A percentile compares a stretch with the other conserved stretches of the same genome.
Conservation (phyloP, 1,140 invertebrate genomes). For the Listronotus bonariensis region DNA sequence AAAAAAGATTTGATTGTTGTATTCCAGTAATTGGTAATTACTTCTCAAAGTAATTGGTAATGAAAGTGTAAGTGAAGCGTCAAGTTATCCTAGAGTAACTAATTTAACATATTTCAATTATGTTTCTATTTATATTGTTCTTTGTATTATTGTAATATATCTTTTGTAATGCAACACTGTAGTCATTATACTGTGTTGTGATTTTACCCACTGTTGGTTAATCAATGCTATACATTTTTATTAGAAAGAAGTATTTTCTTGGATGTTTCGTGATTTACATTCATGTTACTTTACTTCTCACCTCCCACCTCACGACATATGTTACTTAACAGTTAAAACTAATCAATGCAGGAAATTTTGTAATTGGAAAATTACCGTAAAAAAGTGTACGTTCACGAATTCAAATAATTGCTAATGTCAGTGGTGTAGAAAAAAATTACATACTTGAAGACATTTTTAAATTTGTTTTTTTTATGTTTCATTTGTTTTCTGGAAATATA, state of each 20-base stretch:
- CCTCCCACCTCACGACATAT: neutral
- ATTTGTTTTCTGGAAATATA: too few species aligned
- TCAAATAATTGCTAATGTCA: too few species aligned
- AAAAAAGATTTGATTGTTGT: too few species aligned
- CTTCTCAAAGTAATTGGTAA: neutral
- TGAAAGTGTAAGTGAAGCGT: constrained; percentile 1
- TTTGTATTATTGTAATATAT: neutral
- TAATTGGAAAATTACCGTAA: constrained; percentile 3
- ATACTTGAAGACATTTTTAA: too few species aligned
- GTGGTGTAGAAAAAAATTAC: too few species aligned
- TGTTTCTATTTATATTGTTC: neutral
- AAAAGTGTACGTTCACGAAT: neutral
- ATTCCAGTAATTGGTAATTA: neutral
- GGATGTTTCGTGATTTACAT: too few species aligned
- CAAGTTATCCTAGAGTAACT: neutral
- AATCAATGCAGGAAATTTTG: constrained; percentile 7
- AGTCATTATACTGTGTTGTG: too few species aligned
- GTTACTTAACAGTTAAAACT: neutral
- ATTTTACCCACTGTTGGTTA: neutral
- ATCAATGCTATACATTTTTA: too few species aligned
- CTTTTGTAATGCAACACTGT: too few species aligned
- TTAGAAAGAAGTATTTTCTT: too few species aligned
- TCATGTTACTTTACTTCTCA: too few species aligned
- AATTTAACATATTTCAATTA: neutral
- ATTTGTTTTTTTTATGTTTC: too few species aligned